Evolutionary conservation across 2,113 vertebrate genomes (phyloP).

Genomic region (Marcusenius ussheri): DNA sequence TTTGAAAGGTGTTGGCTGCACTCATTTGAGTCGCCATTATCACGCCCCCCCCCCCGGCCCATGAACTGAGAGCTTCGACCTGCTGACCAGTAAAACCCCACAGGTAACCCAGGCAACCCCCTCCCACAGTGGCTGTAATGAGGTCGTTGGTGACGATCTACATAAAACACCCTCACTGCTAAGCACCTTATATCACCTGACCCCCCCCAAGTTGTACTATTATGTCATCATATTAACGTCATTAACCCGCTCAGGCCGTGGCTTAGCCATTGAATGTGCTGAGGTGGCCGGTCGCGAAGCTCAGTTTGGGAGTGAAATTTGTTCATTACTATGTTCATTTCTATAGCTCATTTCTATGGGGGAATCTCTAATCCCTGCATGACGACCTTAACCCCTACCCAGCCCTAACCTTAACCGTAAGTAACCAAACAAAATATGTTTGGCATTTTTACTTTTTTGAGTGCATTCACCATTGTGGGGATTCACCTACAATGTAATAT

Average conservation of each 20-base stretch:
- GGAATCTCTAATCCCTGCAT: too few relatives aligned
- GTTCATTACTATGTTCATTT: too few relatives aligned
- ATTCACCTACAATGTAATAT: too few relatives aligned
- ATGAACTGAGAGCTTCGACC: not conserved
- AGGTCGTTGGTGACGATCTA: conserved; percentile 22
- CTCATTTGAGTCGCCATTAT: not conserved
- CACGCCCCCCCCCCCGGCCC: too few relatives aligned
- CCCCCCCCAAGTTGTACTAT: not conserved
- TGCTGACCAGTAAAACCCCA: not conserved
- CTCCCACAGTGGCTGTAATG: not conserved
- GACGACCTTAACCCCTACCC: too few relatives aligned
- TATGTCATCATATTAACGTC: not conserved
- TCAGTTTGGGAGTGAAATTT: not conserved
- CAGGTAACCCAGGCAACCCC: not conserved
- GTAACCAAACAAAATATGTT: too few relatives aligned
- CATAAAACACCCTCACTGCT: not conserved
- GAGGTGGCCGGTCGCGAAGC: not conserved
- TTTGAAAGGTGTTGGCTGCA: not conserved
- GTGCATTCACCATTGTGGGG: too few relatives aligned
- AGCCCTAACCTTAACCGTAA: too few relatives aligned
- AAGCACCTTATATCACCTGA: conserved; percentile 19
- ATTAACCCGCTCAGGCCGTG: not conserved
- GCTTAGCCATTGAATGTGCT: not conserved
- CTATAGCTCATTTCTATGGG: too few relatives aligned
- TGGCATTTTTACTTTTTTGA: too few relatives aligned